These are phyloP conservation scores for Agelaius phoeniceus DNA, from an alignment of 2,113 vertebrate species.

Conservation along the genomic window DNA sequence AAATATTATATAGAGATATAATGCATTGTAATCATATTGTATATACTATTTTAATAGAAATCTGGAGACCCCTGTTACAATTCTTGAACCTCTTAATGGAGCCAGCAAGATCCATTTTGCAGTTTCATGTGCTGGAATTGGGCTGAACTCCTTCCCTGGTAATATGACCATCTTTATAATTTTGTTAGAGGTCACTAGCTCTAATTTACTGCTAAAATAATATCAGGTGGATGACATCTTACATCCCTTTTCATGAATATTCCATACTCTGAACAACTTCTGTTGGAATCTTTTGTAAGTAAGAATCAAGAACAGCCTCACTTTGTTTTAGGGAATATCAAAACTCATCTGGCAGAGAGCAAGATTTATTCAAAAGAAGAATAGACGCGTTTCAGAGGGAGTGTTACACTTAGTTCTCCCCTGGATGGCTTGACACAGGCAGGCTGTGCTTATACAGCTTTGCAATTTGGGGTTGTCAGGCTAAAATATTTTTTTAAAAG, in stretches of 20 bases:
- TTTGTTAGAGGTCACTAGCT: background rate
- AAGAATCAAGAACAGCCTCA: background rate
- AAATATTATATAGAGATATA: constrained; percentile 52
- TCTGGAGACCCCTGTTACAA: background rate
- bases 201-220: constrained; percentile 52
- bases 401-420: background rate
- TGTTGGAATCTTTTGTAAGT: background rate
- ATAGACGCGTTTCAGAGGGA: background rate
- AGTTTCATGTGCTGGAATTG: background rate
- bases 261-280: background rate
- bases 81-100: constrained; percentile 39
- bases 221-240: background rate
- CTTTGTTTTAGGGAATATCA: background rate
- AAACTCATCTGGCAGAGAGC: background rate
- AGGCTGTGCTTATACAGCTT: fast-evolving
- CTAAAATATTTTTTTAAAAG: background rate
- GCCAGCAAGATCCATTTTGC: background rate
- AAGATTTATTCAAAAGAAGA: background rate
- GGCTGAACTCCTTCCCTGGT: background rate
- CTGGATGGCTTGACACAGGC: background rate
- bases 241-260: constrained; percentile 24
- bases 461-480: background rate
- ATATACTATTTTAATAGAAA: constrained; percentile 33
- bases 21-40: constrained; percentile 26
- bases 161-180: background rate